Evolutionary conservation across 2,113 vertebrate genomes (phyloP).

Genomic region (Neofelis nebulosa): DNA sequence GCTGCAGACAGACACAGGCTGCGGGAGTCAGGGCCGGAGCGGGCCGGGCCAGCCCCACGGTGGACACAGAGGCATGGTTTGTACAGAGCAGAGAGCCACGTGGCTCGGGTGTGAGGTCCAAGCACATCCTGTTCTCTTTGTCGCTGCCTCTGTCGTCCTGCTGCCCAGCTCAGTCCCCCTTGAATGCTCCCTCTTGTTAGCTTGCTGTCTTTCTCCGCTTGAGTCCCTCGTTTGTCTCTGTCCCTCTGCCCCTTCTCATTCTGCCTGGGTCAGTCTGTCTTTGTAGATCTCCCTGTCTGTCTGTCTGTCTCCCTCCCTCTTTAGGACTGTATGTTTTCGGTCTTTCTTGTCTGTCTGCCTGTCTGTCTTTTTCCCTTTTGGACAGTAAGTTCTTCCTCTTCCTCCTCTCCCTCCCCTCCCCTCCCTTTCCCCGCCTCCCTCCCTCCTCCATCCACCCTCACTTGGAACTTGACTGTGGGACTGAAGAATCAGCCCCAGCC

Average conservation of each 20-base stretch:
- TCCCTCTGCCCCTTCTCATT: not conserved
- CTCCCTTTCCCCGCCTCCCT: fast-evolving
- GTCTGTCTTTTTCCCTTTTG: not conserved
- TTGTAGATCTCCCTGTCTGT: not conserved
- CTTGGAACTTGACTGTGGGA: not conserved
- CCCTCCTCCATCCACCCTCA: not conserved
- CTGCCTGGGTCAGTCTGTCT: not conserved
- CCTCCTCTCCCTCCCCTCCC: not conserved
- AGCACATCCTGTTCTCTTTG: not conserved
- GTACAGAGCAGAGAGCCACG: not conserved
- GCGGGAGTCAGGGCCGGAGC: not conserved
- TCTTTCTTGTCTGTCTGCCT: not conserved
- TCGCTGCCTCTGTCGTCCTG: not conserved
- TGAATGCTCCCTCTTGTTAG: fast-evolving
- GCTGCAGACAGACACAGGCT: too few species aligned
- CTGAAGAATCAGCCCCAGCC: not conserved
- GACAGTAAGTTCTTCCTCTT: not conserved
- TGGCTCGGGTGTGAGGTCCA: not conserved
- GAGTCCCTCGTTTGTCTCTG: not conserved
- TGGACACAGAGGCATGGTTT: not conserved
- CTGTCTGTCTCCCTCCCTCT: not conserved
- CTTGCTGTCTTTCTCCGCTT: not conserved
- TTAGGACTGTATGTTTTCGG: too few species aligned
- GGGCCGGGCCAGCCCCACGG: fast-evolving
- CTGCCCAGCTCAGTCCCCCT: not conserved